Base-by-base conservation (phyloP, 2,113 vertebrate genomes). In the Nannobrachium achirus region DNA sequence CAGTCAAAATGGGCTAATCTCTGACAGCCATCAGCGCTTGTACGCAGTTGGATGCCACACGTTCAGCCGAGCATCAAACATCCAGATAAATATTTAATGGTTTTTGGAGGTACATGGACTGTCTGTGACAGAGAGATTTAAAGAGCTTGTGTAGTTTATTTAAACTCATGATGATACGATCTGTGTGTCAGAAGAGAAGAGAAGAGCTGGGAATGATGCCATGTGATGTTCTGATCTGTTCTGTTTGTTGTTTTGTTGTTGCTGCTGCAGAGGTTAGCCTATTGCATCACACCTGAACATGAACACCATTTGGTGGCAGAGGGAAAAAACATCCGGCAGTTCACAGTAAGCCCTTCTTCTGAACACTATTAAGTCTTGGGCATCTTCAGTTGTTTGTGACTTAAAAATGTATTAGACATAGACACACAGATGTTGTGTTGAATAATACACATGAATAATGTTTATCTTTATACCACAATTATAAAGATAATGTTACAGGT, bases 241-340 rank as follows among this genome's bases (percentile, higher is more conserved):
- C 25, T 33, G 25, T 33, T 33, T 33, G 25, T 33, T 33, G 25
- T 33, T 25, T 25, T 33, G 25, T 2, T 33, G 25, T 33, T 33
- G 25, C 75, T 33, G 25, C 75, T 93, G 55, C 92, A 99, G 98
- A 96, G 93, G 73, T 91, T 98, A 90, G 98, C 95, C 8, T 98
- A 98, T 49, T 96, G 97, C 86, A 93, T 99, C 89, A 98, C 96
- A 10, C 97, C 98, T 3, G 94, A 98, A 86, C 94, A 97, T 0
- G 98, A 99, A 74, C 93, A 97, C 69, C 96, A 98, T 73, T 83
- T 96, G 68, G 96, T 98, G 84, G 92, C 93, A 52, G 94, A 98
- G 83, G 95, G 96, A 76, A 93, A 96, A 75, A 93, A 96, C 1
- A 40, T 98, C 82, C 92, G 95, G 56, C 98, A 99, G 79, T 99